phyloP scores from a whole-genome alignment of 2,888 invertebrate species.

The Apotomis turbidana region DNA sequence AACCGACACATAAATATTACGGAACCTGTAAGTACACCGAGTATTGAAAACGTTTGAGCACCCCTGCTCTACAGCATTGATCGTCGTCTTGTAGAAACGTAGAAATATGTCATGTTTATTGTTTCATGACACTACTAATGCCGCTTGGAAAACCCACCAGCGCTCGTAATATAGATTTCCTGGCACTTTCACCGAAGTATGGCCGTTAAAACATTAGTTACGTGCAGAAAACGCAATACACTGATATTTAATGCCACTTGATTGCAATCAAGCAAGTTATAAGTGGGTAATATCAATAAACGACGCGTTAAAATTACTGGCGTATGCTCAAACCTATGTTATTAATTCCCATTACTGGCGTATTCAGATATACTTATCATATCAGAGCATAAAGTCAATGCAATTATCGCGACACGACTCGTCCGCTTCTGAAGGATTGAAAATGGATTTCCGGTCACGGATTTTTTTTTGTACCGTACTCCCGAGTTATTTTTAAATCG shows the following conservation, averaged over 20 bases:
- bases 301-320: neutral
- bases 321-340: neutral
- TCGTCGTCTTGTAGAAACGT: neutral
- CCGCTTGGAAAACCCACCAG: neutral
- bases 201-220: neutral
- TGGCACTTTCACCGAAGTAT: slow-evolving; percentile 14
- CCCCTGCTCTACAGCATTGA: too few relatives aligned
- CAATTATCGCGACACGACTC: too few relatives aligned
- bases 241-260: slow-evolving; percentile 9
- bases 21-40: too few relatives aligned
- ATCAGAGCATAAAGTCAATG: too few relatives aligned
- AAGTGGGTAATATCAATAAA: slow-evolving; percentile 12
- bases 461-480: too few relatives aligned
- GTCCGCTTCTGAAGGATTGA: too few relatives aligned
- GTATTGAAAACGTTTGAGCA: too few relatives aligned
- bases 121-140: neutral
- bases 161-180: slow-evolving; percentile 10
- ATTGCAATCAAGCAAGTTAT: slow-evolving; percentile 9
- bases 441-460: too few relatives aligned
- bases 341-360: slow-evolving; percentile 1
- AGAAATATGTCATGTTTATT: neutral
- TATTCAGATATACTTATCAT: neutral
- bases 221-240: slow-evolving; percentile 5
- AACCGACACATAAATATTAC: too few relatives aligned
- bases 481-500: too few relatives aligned